Evolutionary conservation across 2,888 invertebrate species (phyloP).

Genomic region (Luffia ferchaultella): DNA sequence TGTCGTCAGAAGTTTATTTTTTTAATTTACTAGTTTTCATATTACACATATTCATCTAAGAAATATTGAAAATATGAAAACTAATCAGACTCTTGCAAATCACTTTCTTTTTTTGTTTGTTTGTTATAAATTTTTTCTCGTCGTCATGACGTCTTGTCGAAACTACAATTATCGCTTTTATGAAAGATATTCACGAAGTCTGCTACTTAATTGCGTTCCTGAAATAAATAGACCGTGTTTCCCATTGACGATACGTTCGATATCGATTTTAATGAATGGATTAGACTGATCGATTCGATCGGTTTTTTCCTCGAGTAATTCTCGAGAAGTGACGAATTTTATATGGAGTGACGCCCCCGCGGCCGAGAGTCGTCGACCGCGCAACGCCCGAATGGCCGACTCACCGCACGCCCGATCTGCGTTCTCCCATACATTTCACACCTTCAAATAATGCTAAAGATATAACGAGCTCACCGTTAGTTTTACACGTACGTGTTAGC

Average conservation of each 20-base stretch:
- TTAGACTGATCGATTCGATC: background rate
- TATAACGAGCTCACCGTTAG: constrained; percentile 26
- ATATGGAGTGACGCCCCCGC: constrained; percentile 12
- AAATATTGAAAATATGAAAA: no score
- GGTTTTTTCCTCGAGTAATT: background rate
- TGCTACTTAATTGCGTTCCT: no score
- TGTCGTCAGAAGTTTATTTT: no score
- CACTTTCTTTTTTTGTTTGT: no score
- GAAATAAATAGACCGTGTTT: background rate
- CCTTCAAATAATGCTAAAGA: constrained; percentile 27
- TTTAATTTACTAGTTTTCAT: no score
- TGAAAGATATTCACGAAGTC: no score
- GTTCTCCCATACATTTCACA: constrained; percentile 21
- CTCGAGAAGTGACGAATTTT: background rate
- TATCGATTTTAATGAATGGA: background rate
- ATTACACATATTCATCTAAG: no score
- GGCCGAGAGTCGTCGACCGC: constrained; percentile 32
- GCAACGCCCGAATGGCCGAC: constrained; percentile 18
- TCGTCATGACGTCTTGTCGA: no score
- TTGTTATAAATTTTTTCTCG: no score
- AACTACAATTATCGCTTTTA: no score
- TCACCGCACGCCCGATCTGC: constrained; percentile 6
- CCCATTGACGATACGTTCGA: background rate
- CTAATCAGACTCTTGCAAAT: no score
- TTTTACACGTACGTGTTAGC: constrained; percentile 15